These are phyloP conservation scores for Phymorhynchus buccinoides DNA, from an alignment of 1,140 invertebrate species.

Conservation along the genomic window DNA sequence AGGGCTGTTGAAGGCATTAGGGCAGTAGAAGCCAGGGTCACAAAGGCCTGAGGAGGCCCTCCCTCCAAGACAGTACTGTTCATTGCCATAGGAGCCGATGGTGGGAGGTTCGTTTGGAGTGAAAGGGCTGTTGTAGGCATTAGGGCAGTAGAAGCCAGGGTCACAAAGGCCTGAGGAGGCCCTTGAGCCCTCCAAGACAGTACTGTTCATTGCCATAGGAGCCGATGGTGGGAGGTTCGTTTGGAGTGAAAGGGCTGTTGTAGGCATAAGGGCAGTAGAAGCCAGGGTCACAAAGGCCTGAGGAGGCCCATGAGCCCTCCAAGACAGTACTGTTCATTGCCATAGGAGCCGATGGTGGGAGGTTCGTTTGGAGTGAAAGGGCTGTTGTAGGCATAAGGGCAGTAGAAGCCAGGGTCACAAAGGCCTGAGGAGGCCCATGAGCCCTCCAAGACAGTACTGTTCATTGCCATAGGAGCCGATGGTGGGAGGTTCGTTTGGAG, in stretches of 20 bases:
- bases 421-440: constrained; percentile 52
- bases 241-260: no score
- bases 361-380: no score
- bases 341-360: no score
- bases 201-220: no score
- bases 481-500: constrained; percentile 49
- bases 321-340: no score
- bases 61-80: constrained; percentile 68
- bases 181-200: constrained; percentile 66
- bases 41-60: constrained; percentile 56
- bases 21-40: constrained; percentile 66
- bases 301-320: constrained; percentile 50
- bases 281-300: constrained; percentile 61
- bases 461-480: constrained; percentile 67
- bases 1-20: constrained; percentile 62
- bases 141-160: constrained; percentile 67
- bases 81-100: constrained; percentile 65
- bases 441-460: constrained; percentile 66
- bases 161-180: constrained; percentile 57
- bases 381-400: no score
- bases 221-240: no score
- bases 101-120: constrained; percentile 47
- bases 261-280: no score
- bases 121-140: constrained; percentile 62
- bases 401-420: constrained; percentile 67